Percentiles rank a stretch among this genome's conserved stretches.
These are phyloP conservation scores for Reinhardtius hippoglossoides DNA, from an alignment of 2,113 vertebrate species.

Conservation along the genomic window DNA sequence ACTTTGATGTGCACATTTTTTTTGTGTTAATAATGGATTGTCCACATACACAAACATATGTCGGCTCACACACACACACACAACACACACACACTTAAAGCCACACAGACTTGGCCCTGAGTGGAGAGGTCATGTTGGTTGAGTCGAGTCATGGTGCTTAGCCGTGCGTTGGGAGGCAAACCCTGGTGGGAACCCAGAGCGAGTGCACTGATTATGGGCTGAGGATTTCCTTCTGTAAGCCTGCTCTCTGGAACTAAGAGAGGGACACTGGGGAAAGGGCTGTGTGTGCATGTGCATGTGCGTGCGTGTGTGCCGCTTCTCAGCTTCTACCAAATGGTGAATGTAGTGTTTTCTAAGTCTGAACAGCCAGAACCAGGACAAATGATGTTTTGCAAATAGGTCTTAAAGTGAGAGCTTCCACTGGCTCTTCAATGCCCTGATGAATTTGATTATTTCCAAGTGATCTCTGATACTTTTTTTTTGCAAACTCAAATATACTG, in stretches of 20 bases:
- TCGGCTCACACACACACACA: not conserved
- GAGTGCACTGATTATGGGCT: constrained; percentile 65
- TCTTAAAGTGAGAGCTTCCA: not conserved
- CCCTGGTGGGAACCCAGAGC: constrained; percentile 58
- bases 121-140: constrained; percentile 49
- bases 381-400: constrained; percentile 3
- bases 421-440: no score
- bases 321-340: not conserved
- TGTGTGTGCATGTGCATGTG: not conserved
- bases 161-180: constrained; percentile 38
- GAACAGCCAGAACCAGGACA: constrained; percentile 4
- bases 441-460: not conserved
- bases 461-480: not conserved
- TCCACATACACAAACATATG: not conserved
- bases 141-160: constrained; percentile 59
- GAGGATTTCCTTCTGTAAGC: constrained; percentile 64
- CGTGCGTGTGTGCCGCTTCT: not conserved
- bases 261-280: constrained; percentile 38
- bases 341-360: not conserved
- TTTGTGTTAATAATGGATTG: no score
- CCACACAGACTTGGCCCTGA: constrained; percentile 30
- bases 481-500: not conserved
- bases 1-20: no score
- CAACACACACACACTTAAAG: not conserved
- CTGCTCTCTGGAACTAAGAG: constrained; percentile 66